Conservation (phyloP, 2,113 vertebrate genomes). For the Mastomys coucha region DNA sequence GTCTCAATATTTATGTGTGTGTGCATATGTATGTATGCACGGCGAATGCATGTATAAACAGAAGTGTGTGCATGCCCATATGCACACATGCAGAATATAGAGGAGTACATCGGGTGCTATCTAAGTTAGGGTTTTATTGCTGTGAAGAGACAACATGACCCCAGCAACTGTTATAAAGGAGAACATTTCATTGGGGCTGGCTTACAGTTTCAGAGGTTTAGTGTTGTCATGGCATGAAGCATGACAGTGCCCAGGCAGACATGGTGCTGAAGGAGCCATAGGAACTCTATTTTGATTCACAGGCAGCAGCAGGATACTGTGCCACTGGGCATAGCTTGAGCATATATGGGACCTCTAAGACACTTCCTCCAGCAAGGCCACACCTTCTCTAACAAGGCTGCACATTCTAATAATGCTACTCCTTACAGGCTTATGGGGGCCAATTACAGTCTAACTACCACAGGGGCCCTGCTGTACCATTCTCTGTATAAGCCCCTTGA, state of each 20-base stretch:
- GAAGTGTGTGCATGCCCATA: background rate
- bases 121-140: background rate
- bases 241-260: background rate
- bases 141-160: background rate
- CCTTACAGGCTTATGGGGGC: background rate
- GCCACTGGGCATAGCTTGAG: background rate
- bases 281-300: background rate
- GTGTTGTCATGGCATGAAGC: background rate
- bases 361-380: background rate
- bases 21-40: background rate
- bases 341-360: background rate
- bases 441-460: background rate
- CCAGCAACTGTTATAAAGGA: background rate
- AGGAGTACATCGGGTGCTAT: background rate
- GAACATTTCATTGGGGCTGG: background rate
- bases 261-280: background rate
- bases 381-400: background rate
- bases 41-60: background rate
- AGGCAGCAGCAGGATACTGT: background rate
- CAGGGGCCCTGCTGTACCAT: background rate
- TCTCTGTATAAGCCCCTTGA: background rate
- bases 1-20: background rate
- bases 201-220: background rate
- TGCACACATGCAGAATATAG: no score
- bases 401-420: background rate